Evolutionary conservation across 2,113 vertebrate genomes (phyloP).

Genomic region (Datnioides undecimradiatus): DNA sequence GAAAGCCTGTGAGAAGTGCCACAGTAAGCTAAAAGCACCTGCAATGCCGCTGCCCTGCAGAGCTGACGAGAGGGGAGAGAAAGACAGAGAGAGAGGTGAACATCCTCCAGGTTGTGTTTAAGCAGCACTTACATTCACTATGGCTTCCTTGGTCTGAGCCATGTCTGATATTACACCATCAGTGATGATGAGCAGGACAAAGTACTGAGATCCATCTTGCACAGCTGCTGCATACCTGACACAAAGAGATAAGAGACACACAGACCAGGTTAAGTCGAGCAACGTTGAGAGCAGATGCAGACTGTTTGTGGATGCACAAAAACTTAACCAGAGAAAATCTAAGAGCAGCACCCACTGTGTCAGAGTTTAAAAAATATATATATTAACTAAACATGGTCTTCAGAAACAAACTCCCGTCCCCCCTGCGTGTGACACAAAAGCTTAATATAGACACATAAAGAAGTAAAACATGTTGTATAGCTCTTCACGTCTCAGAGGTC

Average conservation of each 20-base stretch:
- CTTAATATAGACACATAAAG: constrained; percentile 59
- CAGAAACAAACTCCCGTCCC: constrained; percentile 9
- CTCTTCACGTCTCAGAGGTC: constrained; percentile 62
- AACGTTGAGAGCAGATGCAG: constrained; percentile 1
- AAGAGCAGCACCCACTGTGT: constrained; percentile 12
- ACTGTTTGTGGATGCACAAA: background rate
- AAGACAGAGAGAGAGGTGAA: constrained; percentile 8
- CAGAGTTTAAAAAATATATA: constrained; percentile 1
- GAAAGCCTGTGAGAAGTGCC: constrained; percentile 33
- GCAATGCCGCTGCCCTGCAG: constrained; percentile 18
- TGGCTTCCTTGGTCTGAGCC: constrained; percentile 98
- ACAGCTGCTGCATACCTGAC: constrained; percentile 88
- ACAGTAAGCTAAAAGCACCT: constrained; percentile 50
- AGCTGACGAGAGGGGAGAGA: background rate
- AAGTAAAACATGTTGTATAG: constrained; percentile 45
- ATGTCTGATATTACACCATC: constrained; percentile 98
- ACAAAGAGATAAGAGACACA: constrained; percentile 25
- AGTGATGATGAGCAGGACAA: constrained; percentile 95
- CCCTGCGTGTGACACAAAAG: constrained; percentile 40
- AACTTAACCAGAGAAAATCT: constrained; percentile 12
- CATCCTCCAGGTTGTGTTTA: constrained; percentile 13
- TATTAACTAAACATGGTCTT: constrained; percentile 24
- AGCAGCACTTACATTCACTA: constrained; percentile 90
- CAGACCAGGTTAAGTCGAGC: constrained; percentile 1
- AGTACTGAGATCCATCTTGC: constrained; percentile 94